Evolutionary conservation across 2,888 invertebrate genomes (phyloP).

Genomic region (Orthosia incerta): DNA sequence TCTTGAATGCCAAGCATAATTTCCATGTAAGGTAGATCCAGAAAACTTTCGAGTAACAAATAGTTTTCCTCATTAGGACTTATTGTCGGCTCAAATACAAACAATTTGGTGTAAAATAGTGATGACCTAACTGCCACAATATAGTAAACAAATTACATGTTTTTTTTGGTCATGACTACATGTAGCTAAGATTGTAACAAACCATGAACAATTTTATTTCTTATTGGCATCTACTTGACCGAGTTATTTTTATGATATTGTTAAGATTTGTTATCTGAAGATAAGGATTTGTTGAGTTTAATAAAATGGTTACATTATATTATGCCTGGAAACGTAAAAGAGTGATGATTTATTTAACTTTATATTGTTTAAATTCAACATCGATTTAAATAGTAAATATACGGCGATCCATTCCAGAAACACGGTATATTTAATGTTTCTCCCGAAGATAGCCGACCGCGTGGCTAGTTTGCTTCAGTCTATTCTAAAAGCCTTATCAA

Average conservation of each 20-base stretch:
- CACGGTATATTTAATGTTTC: too few species aligned
- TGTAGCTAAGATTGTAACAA: neutral
- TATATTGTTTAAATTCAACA: neutral
- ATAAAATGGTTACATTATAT: constrained; percentile 3
- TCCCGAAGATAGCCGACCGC: too few species aligned
- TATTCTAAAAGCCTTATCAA: too few species aligned
- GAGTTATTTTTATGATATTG: constrained; percentile 34
- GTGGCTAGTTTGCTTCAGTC: too few species aligned
- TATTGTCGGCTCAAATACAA: constrained; percentile 37
- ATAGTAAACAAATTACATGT: constrained; percentile 4
- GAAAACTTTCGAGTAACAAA: constrained; percentile 14
- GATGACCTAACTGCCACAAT: constrained; percentile 32
- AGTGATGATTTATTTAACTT: neutral
- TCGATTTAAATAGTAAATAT: too few species aligned
- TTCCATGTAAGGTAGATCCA: constrained; percentile 30
- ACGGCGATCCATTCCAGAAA: too few species aligned
- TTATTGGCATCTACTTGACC: constrained; percentile 19
- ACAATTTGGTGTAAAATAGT: constrained; percentile 15
- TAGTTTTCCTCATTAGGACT: constrained; percentile 20
- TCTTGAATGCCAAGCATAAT: constrained; percentile 46
- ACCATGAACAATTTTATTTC: constrained; percentile 8
- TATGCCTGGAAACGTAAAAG: neutral
- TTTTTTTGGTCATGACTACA: constrained; percentile 18
- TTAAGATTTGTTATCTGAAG: constrained; percentile 30
- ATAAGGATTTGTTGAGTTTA: constrained; percentile 30